Evolutionary conservation across 64 coral and sea anemone genomes (phyloP).

Genomic region (Montipora foliosa): DNA sequence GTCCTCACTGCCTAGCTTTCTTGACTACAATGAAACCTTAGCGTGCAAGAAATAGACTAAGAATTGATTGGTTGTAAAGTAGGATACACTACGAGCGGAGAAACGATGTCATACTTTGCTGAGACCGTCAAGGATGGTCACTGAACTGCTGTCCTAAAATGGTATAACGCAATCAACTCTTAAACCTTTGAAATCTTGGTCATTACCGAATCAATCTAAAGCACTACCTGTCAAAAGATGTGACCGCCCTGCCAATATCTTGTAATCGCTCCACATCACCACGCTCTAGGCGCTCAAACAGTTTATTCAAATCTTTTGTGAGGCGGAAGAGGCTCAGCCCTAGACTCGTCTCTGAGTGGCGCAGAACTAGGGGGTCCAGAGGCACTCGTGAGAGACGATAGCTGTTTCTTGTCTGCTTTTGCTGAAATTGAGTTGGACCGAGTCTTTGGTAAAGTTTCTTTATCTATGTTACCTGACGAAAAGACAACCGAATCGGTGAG

Average conservation of each 20-base stretch:
- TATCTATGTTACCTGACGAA: background rate
- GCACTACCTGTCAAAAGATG: slow-evolving; percentile 80
- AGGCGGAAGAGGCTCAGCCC: slow-evolving; percentile 8
- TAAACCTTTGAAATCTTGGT: too few species aligned
- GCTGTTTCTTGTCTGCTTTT: background rate
- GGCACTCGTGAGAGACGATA: background rate
- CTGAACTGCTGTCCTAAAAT: too few species aligned
- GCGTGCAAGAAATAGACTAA: too few species aligned
- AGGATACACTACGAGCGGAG: too few species aligned
- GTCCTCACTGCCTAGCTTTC: too few species aligned
- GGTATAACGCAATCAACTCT: too few species aligned
- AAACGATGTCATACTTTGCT: too few species aligned
- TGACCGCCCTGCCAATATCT: slow-evolving; percentile 83
- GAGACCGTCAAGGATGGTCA: too few species aligned
- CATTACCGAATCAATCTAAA: too few species aligned
- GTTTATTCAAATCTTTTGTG: slow-evolving; percentile 72
- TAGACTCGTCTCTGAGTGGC: background rate
- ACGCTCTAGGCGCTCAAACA: slow-evolving; percentile 79
- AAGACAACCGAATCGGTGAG: too few species aligned
- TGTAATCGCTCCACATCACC: slow-evolving; percentile 77
- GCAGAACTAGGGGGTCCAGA: background rate
- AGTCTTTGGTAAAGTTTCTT: background rate
- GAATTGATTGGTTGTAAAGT: too few species aligned
- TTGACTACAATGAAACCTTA: too few species aligned
- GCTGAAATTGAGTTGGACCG: slow-evolving; percentile 7